These are phyloP conservation scores for Rhadinocentrus ornatus DNA, from an alignment of 2,797 vertebrate genomes.

Conservation along the genomic window DNA sequence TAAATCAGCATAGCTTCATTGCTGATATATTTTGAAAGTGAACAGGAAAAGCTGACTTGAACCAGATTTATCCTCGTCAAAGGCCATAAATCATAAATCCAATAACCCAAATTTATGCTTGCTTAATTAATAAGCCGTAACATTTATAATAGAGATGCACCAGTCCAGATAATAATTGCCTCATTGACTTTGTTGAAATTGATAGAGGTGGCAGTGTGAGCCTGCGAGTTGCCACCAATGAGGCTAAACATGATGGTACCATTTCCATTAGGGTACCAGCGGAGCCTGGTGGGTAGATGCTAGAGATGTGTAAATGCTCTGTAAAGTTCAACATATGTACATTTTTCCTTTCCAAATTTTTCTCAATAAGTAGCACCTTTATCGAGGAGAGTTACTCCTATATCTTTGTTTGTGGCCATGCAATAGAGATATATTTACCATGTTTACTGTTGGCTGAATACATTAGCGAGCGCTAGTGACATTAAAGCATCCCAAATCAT, in stretches of 20 bases:
- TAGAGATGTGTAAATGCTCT: constrained; percentile 37
- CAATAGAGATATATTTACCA: background rate
- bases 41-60: constrained; percentile 2
- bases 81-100: constrained; percentile 14
- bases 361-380: too few relatives aligned
- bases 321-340: background rate
- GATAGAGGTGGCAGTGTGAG: constrained; percentile 21
- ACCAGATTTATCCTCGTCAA: background rate
- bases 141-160: constrained; percentile 16
- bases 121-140: constrained; percentile 30
- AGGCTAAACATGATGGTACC: constrained; percentile 39
- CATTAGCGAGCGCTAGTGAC: background rate
- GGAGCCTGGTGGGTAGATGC: constrained; percentile 46
- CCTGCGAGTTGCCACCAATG: constrained; percentile 31
- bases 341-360: too few relatives aligned
- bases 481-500: constrained; percentile 3
- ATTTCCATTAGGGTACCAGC: constrained; percentile 47
- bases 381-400: too few relatives aligned
- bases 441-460: constrained; percentile 1
- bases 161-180: constrained; percentile 20
- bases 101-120: constrained; percentile 12
- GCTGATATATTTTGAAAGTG: background rate
- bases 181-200: constrained; percentile 19
- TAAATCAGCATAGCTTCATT: background rate
- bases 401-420: background rate